These are phyloP conservation scores for Sylvietta virens DNA, from an alignment of 2,113 vertebrate species.

Conservation along the genomic window DNA sequence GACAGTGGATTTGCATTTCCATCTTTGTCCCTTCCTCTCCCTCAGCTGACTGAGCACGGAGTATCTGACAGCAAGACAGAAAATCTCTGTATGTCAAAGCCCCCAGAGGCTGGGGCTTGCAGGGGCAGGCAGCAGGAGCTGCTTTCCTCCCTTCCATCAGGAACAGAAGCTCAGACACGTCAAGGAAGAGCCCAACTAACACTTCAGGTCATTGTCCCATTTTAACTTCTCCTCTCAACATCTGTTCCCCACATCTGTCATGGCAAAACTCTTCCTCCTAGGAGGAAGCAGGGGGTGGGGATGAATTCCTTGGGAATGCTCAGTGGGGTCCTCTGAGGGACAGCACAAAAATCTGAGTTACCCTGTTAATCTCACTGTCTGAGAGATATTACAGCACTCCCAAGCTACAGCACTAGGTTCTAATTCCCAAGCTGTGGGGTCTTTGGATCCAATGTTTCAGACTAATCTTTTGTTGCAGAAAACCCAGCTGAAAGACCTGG, in stretches of 20 bases:
- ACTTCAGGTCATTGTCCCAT: not conserved
- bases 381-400: not conserved
- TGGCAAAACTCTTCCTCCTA: constrained; percentile 2
- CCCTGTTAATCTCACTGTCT: not conserved
- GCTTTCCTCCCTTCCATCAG: not conserved
- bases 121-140: not conserved
- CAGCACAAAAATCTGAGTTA: not conserved
- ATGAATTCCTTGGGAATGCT: constrained; percentile 6
- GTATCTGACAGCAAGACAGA: not conserved
- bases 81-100: not conserved
- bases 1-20: not conserved
- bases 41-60: not conserved
- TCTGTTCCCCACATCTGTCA: constrained; percentile 52
- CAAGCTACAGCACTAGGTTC: not conserved
- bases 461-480: not conserved
- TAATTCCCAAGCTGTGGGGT: not conserved
- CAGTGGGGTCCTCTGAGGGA: not conserved
- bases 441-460: not conserved
- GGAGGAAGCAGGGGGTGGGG: constrained; percentile 42
- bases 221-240: constrained; percentile 35
- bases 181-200: not conserved
- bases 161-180: not conserved
- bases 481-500: not conserved
- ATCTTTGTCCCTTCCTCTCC: not conserved
- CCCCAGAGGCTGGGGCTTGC: not conserved